phyloP scores from a whole-genome alignment of 2,888 invertebrate species.

The Sarcophaga variegata region DNA sequence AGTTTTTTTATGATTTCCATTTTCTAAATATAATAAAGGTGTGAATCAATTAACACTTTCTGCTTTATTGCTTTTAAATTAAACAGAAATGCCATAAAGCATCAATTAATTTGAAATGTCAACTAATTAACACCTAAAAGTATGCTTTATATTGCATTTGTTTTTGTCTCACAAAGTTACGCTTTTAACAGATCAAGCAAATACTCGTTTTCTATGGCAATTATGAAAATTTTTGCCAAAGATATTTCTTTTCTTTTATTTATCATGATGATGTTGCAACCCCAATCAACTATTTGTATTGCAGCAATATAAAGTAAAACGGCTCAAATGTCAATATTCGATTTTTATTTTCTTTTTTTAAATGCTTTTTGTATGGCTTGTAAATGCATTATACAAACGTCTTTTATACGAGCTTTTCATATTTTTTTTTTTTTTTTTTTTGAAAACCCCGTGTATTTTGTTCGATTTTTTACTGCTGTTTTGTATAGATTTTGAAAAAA shows the following conservation, averaged over 20 bases:
- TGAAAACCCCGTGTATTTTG: conserved; percentile 16
- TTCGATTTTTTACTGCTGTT: conserved; percentile 29
- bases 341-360: conserved; percentile 29
- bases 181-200: conserved; percentile 58
- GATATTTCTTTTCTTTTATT: conserved; percentile 50
- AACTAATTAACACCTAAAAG: conserved; percentile 78
- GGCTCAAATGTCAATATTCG: conserved; percentile 69
- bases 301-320: conserved; percentile 31
- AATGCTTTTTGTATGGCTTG: conserved; percentile 10
- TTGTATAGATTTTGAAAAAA: conserved; percentile 73
- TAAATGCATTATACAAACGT: conserved; percentile 47
- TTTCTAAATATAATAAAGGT: conserved; percentile 26
- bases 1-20: too few species aligned
- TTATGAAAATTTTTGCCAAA: conserved; percentile 51
- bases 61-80: conserved; percentile 42
- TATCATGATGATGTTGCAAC: conserved; percentile 9
- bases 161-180: conserved; percentile 32
- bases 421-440: conserved; percentile 21
- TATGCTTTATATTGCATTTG: conserved; percentile 59
- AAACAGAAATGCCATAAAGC: conserved; percentile 9
- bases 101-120: conserved; percentile 79
- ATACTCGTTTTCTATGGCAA: conserved; percentile 55
- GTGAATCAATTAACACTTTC: conserved; percentile 68
- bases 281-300: conserved; percentile 65
- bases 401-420: conserved; percentile 58